Base-by-base conservation (phyloP, 2,797 vertebrate genomes). In the Paedocypris micromegethes region DNA sequence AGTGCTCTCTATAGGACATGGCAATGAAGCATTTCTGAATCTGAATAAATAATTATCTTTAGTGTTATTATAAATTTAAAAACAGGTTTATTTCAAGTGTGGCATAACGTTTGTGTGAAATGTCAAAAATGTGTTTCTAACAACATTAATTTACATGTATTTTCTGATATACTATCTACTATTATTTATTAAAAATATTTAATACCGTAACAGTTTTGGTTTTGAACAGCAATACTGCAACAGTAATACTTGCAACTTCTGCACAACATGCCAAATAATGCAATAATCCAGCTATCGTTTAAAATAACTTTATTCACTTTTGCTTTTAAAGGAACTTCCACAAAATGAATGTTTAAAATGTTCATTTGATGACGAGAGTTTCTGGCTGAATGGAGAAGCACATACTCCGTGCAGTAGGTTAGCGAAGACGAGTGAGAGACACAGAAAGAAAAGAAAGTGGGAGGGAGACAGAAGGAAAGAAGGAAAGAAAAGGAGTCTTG, bases 331-430 rank as follows among this genome's bases (percentile, higher is more conserved):
- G 54, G n/a, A 54, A 61, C 9, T 60, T 66, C 58, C 48, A 55
- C 86, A 91, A 87, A 88, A 80, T 82, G 75, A 75, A 88, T 83
- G 83, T 70, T 82, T 56, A 80, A 75, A 69, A 65, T 80, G 77
- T 74, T 78, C 62, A 74, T 68, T 51, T 70, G 9, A 81, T 80
- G 70, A 70, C 79, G 79, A 74, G 75, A 78, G 74, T 68, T 81
- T 44, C 68, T 45, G 68, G 86, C 85, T 82, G 84, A 85, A 79
- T 72, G 49, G 83, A 78, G 79, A 69, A 78, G 64, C 73, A 81
- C 78, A 75, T 80, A 70, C 44, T 79, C 75, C 75, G 42, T 80
- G 80, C 78, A 72, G 67, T 9, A 66, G 75, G 23, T 23, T 23
- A 85, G 76, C 81, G 6, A 80, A 80, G 84, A 82, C 85, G 5